phyloP scores from a whole-genome alignment of 1,140 invertebrate genomes.

The honey bee (Apis mellifera) region DNA sequence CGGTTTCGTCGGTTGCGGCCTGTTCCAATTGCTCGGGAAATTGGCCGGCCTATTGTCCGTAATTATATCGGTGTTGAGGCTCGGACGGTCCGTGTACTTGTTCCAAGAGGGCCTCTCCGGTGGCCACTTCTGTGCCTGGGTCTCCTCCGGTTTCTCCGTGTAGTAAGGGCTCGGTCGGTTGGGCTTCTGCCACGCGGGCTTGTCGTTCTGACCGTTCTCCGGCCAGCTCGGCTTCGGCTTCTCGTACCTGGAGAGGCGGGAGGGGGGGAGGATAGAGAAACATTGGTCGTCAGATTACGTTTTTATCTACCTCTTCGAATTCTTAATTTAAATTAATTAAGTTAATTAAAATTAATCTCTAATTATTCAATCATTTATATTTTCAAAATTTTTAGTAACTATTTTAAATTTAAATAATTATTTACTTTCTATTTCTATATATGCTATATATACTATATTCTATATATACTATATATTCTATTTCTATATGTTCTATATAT shows the following conservation, averaged over 20 bases:
- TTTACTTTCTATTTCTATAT: too few relatives aligned
- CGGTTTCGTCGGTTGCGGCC: conserved; percentile 64
- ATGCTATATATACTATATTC: too few relatives aligned
- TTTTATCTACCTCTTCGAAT: too few relatives aligned
- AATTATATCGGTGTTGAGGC: conserved; percentile 81
- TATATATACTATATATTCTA: too few relatives aligned
- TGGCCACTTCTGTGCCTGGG: conserved; percentile 78
- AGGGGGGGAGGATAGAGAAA: too few relatives aligned
- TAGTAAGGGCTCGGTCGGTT: conserved; percentile 56
- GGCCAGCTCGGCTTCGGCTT: conserved; percentile 73
- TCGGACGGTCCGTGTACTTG: conserved; percentile 65
- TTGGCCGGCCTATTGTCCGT: conserved; percentile 86
- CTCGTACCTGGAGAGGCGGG: conserved; percentile 69
- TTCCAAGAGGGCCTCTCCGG: conserved; percentile 76
- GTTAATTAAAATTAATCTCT: too few relatives aligned
- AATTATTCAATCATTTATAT: too few relatives aligned
- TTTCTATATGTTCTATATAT: too few relatives aligned
- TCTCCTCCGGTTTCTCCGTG: conserved; percentile 67
- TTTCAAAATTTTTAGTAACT: too few relatives aligned
- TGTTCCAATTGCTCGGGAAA: conserved; percentile 82
- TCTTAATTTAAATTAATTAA: too few relatives aligned
- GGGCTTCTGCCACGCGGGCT: conserved; percentile 70
- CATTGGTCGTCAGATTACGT: too few relatives aligned
- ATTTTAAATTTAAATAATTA: too few relatives aligned
- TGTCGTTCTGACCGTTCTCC: conserved; percentile 67